These are phyloP conservation scores for Apodemia mormo DNA, from an alignment of 2,888 invertebrate species.

Conservation along the genomic window DNA sequence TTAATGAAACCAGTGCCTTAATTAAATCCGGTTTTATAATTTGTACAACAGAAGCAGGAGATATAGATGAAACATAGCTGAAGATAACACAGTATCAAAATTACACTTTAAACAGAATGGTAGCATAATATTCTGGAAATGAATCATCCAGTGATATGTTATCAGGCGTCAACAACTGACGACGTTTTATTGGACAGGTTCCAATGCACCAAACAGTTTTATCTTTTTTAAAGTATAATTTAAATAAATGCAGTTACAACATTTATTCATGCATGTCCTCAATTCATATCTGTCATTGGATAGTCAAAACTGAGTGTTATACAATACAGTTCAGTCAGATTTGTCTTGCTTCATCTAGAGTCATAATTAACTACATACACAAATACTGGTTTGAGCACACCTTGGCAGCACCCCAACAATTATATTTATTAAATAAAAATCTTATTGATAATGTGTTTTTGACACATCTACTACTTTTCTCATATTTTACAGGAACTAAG, in stretches of 20 bases:
- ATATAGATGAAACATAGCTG: background rate
- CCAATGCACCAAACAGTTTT: background rate
- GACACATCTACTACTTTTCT: no score
- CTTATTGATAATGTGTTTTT: no score
- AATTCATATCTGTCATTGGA: no score
- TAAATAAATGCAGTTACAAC: background rate
- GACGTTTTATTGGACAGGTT: conserved; percentile 9
- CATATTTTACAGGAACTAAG: no score
- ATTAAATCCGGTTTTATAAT: background rate
- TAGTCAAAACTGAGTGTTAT: no score
- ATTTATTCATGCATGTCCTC: no score
- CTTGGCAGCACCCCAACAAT: no score
- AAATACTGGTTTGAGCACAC: no score
- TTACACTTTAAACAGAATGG: conserved; percentile 2
- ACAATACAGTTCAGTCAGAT: no score
- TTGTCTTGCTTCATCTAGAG: no score
- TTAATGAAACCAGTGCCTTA: background rate
- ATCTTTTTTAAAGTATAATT: background rate
- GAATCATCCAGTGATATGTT: conserved; percentile 41
- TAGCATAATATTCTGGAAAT: conserved; percentile 36
- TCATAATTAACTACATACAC: no score
- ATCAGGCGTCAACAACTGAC: conserved; percentile 39
- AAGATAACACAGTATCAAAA: conserved; percentile 3
- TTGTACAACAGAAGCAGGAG: background rate
- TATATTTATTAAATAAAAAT: no score